Conservation (phyloP, 1,140 invertebrate species). For the Subanguina moxae region DNA sequence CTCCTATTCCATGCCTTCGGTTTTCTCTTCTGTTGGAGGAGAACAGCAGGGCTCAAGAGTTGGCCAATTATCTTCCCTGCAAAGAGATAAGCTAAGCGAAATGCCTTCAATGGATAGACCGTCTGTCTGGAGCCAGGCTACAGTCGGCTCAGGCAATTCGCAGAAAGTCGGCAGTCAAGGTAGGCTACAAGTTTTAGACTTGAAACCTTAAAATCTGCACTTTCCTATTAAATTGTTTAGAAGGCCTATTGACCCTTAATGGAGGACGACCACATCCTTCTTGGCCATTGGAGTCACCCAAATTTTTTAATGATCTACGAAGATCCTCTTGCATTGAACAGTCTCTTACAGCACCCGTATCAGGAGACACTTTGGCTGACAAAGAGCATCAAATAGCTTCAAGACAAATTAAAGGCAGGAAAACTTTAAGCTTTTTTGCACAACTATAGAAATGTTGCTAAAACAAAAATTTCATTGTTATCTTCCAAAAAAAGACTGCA, state of each 20-base stretch:
- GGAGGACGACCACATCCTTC: conserved; percentile 14
- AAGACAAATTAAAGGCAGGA: no score
- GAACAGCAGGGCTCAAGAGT: background rate
- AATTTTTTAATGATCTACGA: conserved; percentile 1
- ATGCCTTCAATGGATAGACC: background rate
- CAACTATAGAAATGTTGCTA: no score
- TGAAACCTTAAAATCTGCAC: no score
- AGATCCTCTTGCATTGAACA: background rate
- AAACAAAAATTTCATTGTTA: no score
- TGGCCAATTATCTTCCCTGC: background rate
- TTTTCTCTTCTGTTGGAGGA: background rate
- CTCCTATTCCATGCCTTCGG: background rate
- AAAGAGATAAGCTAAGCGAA: background rate
- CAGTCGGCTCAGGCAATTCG: background rate
- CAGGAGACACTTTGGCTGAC: no score
- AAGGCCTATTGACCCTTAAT: background rate
- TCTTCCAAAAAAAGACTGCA: no score
- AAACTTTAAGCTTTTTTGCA: no score
- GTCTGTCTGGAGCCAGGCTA: background rate
- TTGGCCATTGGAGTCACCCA: conserved; percentile 14
- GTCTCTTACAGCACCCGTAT: no score
- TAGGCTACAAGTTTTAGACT: background rate
- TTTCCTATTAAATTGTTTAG: conserved; percentile 2
- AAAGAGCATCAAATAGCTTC: no score
- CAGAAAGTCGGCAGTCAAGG: background rate